Evolutionary conservation across 1,140 invertebrate species (phyloP).

Genomic region (Nixonia krombeini): DNA sequence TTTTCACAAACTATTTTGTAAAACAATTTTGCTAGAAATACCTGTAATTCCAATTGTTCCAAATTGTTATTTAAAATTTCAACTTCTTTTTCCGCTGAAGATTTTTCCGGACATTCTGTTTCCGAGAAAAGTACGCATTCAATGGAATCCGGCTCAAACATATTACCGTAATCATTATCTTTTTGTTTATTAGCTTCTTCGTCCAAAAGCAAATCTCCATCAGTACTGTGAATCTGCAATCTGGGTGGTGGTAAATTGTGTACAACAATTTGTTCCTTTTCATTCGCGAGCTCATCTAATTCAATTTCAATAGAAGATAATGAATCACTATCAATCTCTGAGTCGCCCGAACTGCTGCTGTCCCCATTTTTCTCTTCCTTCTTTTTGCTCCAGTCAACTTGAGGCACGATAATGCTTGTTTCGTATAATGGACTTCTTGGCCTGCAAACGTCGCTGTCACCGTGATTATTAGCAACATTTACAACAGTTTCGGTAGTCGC

Average conservation of each 20-base stretch:
- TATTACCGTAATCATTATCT: conserved; percentile 49
- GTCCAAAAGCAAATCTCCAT: conserved; percentile 60
- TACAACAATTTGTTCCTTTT: conserved; percentile 24
- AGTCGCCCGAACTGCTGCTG: conserved; percentile 59
- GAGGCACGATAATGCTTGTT: conserved; percentile 76
- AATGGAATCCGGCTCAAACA: conserved; percentile 68
- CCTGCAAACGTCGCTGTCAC: conserved; percentile 64
- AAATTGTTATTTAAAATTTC: conserved; percentile 60
- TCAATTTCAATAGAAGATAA: conserved; percentile 71
- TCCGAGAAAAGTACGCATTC: conserved; percentile 46
- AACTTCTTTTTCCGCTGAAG: conserved; percentile 24
- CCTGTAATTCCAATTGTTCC: conserved; percentile 57
- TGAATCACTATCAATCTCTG: conserved; percentile 77
- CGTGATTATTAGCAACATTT: conserved; percentile 3
- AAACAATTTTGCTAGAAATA: no score
- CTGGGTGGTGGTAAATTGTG: conserved; percentile 57
- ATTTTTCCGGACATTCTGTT: background rate
- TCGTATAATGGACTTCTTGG: conserved; percentile 76
- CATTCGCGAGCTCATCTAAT: conserved; percentile 33
- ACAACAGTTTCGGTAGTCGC: background rate
- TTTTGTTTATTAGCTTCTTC: conserved; percentile 58
- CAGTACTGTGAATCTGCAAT: conserved; percentile 62
- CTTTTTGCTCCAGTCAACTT: conserved; percentile 75
- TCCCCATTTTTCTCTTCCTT: conserved; percentile 39
- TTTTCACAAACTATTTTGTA: no score